Conservation (phyloP, 2,888 invertebrate species). For the Acholoe squamosa region DNA sequence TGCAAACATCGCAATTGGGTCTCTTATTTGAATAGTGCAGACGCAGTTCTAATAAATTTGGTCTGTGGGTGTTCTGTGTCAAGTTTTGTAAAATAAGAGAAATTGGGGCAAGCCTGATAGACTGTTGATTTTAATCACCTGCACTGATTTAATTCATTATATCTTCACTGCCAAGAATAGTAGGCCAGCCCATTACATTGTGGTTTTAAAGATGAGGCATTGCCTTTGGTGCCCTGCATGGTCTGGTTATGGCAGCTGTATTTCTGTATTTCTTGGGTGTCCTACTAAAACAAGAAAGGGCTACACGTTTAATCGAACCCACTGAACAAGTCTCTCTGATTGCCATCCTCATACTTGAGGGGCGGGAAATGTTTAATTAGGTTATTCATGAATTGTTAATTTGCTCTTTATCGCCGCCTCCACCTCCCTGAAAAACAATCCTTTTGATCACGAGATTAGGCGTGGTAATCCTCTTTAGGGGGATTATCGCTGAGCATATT, state of each 20-base stretch:
- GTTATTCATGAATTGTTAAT: slow-evolving; percentile 41
- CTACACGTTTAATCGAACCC: background rate
- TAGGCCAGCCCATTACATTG: no score
- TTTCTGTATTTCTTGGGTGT: background rate
- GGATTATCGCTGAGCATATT: slow-evolving; percentile 29
- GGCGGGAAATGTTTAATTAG: background rate
- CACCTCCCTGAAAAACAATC: background rate
- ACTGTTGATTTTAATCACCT: no score
- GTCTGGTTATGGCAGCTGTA: background rate
- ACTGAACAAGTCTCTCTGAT: background rate
- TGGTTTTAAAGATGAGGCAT: no score
- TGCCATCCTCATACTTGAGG: background rate
- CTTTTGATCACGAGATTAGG: slow-evolving; percentile 2
- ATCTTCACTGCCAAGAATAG: no score
- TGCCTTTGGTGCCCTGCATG: no score
- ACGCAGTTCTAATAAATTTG: no score
- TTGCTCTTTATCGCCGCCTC: background rate
- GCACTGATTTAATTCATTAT: no score
- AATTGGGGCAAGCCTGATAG: no score
- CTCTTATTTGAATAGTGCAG: no score
- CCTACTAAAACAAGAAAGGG: background rate
- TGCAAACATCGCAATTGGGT: no score
- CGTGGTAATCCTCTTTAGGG: background rate
- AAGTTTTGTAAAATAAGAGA: no score
- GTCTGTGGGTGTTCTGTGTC: no score